These are phyloP conservation scores for Taenaris catops DNA, from an alignment of 2,888 invertebrate species.

Conservation along the genomic window DNA sequence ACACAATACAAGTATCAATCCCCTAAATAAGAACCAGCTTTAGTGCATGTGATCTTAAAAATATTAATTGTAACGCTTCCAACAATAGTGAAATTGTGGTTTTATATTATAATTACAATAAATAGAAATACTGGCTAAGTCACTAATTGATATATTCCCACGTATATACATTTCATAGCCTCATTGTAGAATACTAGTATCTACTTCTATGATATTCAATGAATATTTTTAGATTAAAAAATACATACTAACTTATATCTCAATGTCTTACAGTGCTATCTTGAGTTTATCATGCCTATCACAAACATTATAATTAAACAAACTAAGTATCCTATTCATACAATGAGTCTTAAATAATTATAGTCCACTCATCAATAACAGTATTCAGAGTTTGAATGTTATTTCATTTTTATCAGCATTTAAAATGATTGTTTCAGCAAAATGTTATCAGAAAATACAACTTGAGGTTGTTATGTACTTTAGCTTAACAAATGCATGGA, in stretches of 20 bases:
- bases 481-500: neutral
- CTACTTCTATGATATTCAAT: constrained; percentile 16
- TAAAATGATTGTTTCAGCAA: neutral
- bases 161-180: constrained; percentile 26
- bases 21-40: too few relatives aligned
- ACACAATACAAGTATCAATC: too few relatives aligned
- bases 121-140: constrained; percentile 36
- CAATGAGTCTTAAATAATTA: too few relatives aligned
- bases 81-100: too few relatives aligned
- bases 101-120: too few relatives aligned
- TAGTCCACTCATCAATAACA: too few relatives aligned
- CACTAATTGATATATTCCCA: constrained; percentile 13
- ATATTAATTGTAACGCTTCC: too few relatives aligned
- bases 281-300: constrained; percentile 1
- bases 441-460: neutral
- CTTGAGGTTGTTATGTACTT: neutral
- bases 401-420: too few relatives aligned
- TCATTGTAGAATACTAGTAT: constrained; percentile 6
- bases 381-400: too few relatives aligned
- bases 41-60: too few relatives aligned
- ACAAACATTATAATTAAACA: neutral
- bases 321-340: neutral
- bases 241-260: constrained; percentile 14
- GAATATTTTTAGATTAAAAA: constrained; percentile 9
- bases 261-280: constrained; percentile 13